Evolutionary conservation across 2,888 invertebrate genomes (phyloP).

Genomic region (Nemotelus nigrinus): DNA sequence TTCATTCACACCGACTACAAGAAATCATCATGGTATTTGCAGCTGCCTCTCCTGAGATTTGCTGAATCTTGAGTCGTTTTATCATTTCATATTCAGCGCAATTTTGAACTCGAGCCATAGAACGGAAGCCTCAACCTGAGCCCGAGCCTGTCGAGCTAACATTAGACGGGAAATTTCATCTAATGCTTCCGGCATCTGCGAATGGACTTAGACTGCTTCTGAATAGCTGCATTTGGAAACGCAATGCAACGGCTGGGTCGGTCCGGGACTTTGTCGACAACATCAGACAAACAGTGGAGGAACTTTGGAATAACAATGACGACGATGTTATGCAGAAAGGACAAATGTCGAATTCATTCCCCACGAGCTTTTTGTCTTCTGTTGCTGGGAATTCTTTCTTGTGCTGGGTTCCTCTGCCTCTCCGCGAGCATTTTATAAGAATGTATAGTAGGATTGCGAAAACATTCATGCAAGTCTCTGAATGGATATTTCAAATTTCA

Average conservation of each 20-base stretch:
- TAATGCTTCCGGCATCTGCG: constrained; percentile 40
- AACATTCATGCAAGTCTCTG: constrained; percentile 23
- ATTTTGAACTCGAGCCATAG: too few relatives aligned
- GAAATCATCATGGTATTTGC: too few relatives aligned
- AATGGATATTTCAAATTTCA: constrained; percentile 38
- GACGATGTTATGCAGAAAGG: constrained; percentile 31
- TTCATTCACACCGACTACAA: too few relatives aligned
- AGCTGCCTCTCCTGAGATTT: too few relatives aligned
- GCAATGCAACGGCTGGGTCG: constrained; percentile 1
- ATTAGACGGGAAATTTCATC: constrained; percentile 36
- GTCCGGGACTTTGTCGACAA: constrained; percentile 11
- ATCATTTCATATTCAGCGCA: too few relatives aligned
- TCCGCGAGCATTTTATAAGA: constrained; percentile 33
- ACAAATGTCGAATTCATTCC: constrained; percentile 42
- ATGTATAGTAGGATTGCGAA: constrained; percentile 18
- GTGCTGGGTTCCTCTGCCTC: not conserved
- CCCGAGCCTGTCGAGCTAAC: not conserved
- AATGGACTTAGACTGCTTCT: constrained; percentile 4
- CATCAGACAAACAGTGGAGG: constrained; percentile 34
- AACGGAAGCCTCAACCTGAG: too few relatives aligned
- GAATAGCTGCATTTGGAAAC: not conserved
- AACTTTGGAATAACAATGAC: constrained; percentile 40
- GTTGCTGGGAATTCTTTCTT: constrained; percentile 6
- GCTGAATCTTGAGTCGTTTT: too few relatives aligned
- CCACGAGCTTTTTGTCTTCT: constrained; percentile 30